phyloP scores from a whole-genome alignment of 2,888 invertebrate genomes.

The Tribolium freemani region DNA sequence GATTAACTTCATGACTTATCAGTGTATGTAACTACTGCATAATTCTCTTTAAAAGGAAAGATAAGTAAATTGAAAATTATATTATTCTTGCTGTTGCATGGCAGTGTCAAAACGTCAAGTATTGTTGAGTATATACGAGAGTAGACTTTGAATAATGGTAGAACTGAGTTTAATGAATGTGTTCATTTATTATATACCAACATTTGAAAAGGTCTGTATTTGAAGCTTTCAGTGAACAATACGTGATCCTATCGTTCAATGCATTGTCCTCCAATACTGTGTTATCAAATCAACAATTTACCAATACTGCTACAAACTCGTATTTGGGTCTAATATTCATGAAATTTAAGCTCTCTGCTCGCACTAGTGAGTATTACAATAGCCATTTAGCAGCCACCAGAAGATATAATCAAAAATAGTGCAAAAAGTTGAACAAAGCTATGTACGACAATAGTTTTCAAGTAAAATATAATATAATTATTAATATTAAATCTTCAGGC shows the following conservation, averaged over 20 bases:
- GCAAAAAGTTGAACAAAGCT: too few species aligned
- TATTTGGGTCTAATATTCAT: neutral
- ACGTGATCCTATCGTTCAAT: slow-evolving; percentile 34
- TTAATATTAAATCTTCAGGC: too few species aligned
- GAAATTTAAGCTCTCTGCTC: neutral
- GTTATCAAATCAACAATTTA: slow-evolving; percentile 38
- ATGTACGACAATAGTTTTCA: too few species aligned
- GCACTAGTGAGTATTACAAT: too few species aligned
- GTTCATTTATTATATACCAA: slow-evolving; percentile 49
- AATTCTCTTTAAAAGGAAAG: too few species aligned
- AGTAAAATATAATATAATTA: too few species aligned
- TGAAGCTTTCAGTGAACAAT: slow-evolving; percentile 42
- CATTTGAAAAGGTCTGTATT: slow-evolving; percentile 48
- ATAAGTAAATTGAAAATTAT: neutral
- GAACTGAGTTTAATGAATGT: slow-evolving; percentile 47
- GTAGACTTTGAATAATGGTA: slow-evolving; percentile 45
- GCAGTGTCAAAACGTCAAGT: slow-evolving; percentile 34
- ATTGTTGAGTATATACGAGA: slow-evolving; percentile 44
- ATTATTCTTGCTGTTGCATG: slow-evolving; percentile 2
- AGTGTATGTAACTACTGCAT: neutral
- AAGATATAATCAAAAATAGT: too few species aligned
- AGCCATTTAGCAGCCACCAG: too few species aligned
- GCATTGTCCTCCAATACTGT: slow-evolving; percentile 35
- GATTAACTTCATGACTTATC: neutral
- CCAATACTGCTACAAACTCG: slow-evolving; percentile 4